Percentiles rank a stretch among this genome's conserved stretches.
Evolutionary conservation across 2,888 invertebrate genomes (phyloP).

Genomic region (Rambutsinella grinnellia): DNA sequence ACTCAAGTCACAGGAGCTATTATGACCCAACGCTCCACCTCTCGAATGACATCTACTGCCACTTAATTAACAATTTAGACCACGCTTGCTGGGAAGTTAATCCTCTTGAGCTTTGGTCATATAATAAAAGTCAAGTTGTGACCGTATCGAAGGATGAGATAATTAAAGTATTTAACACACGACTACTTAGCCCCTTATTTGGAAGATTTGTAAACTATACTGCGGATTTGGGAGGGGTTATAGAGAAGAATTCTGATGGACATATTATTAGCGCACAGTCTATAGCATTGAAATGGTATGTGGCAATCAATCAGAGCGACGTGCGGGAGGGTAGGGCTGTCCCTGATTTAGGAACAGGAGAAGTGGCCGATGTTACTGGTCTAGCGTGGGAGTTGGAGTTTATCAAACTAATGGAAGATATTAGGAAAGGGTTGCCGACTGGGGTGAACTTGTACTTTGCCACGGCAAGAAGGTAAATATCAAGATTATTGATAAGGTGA

Average conservation of each 20-base stretch:
- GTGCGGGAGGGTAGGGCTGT: slow-evolving; percentile 78
- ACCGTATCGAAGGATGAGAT: slow-evolving; percentile 76
- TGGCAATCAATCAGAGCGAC: slow-evolving; percentile 74
- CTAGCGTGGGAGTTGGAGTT: slow-evolving; percentile 77
- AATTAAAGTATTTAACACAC: slow-evolving; percentile 74
- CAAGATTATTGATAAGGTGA: no score
- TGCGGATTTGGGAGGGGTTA: slow-evolving; percentile 75
- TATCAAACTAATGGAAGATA: slow-evolving; percentile 70
- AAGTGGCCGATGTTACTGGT: slow-evolving; percentile 76
- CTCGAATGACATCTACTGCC: slow-evolving; percentile 76
- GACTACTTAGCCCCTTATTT: slow-evolving; percentile 75
- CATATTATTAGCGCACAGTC: slow-evolving; percentile 77
- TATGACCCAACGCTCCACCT: slow-evolving; percentile 75
- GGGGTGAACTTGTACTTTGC: slow-evolving; percentile 73
- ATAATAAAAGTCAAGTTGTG: slow-evolving; percentile 72
- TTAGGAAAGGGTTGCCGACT: slow-evolving; percentile 67
- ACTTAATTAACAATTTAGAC: slow-evolving; percentile 75
- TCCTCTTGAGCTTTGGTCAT: slow-evolving; percentile 80
- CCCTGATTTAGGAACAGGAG: slow-evolving; percentile 81
- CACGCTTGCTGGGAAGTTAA: slow-evolving; percentile 76
- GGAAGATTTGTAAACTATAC: slow-evolving; percentile 78
- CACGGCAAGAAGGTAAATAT: slow-evolving; percentile 74
- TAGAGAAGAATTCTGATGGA: slow-evolving; percentile 72
- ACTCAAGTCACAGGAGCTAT: slow-evolving; percentile 16
- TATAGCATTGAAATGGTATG: slow-evolving; percentile 75